Base-by-base conservation (phyloP, 2,888 invertebrate genomes). In the Drosophila quinaria region DNA sequence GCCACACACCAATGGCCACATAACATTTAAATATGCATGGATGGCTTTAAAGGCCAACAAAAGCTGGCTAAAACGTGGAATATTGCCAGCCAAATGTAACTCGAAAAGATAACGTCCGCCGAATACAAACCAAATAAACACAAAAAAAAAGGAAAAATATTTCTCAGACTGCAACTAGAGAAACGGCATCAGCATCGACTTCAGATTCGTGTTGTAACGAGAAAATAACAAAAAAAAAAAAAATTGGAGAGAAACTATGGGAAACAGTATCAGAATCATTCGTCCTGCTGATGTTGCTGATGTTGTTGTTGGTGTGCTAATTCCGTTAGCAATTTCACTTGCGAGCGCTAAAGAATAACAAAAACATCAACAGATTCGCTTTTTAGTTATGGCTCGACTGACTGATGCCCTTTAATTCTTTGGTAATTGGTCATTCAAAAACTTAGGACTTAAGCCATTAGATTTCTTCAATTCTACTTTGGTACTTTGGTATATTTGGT, bases 1-100 rank as follows among this genome's bases (percentile, higher is more conserved):
- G 69, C 74, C 55, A 55, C 54, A 62, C 41, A 62, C 67, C 68
- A 84, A 72, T 64, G 82, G 82, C 82, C 83, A 78, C 83, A 85
- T 83, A 74, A 82, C 74, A 82, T 85, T 83, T 85, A 82, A 83
- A 83, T 81, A 83, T 83, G 81, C 81, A 83, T 82, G 85, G 44
- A 82, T 66, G 64, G 59, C 74, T 78, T 83, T 81, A 83, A 81
- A 69, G 68, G 19, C 50, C 52, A 59, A 52, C 13, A 61, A 59
- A 55, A 51, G 35, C 19, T 39, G 55, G 52, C 41, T 58, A 35
- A 44, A 61, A 59, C 54, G 56, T 41, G 60, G 65, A 67, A 70
- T 66, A 62, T 64, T 70, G 60, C 63, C 51, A 52, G 55, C 10
- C 46, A 35, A 59, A 58, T 31, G 56, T 41, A 51, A 52, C 29